Evolutionary conservation across 2,113 vertebrate species (phyloP), one percentile per base, ranked within the genome.

Genomic region (Petromus typicus): DNA sequence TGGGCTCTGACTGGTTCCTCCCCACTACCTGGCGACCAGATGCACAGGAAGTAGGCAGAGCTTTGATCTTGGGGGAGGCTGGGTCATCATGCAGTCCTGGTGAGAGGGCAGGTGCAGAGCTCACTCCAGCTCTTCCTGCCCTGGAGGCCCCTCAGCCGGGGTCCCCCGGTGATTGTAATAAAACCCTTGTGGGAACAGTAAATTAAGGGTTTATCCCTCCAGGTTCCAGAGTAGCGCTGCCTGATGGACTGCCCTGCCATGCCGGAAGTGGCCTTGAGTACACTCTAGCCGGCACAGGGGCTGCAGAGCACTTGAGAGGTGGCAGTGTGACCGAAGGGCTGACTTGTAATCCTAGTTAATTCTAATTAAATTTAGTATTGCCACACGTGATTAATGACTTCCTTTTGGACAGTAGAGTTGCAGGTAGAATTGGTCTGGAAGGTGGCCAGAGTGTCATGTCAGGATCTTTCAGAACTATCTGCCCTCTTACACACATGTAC

Each of bases 221-320:
- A 12, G 57, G 30, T 54, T 64, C 71, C 51, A 43, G 63, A 80
- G 57, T 1, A 56, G 51, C 18, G 2, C 56, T 37, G 16, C 17
- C 40, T 16, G 75, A 20, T 30, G 43, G 54, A 51, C 22, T 45
- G 27, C 30, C 32, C 51, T 18, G 30, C 1, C 0, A 25, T 40
- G 79, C 12, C 23, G 43, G 93, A 45, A 73, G 43, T 14, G 12
- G 37, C 25, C 57, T 67, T 20, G n/a, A 8, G 4, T 34, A 6
- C 4, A 11, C 45, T 1, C 40, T 23, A 4, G 18, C 73, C 51
- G 9, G 0, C 6, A 4, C 1, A 7, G n/a, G 54, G 51, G 37
- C 64, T 79, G 0, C 6, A 14, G 43, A 43, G 25, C 57, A 18
- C 51, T n/a, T 69, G 84, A 73, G 61, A 48, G 34, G 45, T 45